Base-by-base conservation (phyloP, 2,113 vertebrate genomes). In the Actenoides hombroni region DNA sequence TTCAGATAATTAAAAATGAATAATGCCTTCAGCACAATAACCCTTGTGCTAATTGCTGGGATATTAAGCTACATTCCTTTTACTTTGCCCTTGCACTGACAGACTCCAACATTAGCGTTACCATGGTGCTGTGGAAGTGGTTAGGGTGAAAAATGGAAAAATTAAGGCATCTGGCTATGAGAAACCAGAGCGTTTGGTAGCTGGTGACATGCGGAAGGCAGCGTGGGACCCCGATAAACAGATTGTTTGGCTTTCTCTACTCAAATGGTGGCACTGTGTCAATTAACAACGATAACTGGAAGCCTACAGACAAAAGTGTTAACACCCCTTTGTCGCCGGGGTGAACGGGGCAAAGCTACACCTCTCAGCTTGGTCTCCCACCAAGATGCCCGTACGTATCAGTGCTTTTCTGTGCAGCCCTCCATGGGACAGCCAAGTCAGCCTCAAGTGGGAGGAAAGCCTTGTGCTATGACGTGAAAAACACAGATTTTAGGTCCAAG, bases 1-100 rank as follows among this genome's bases (percentile, higher is more conserved):
- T 89, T 92, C 92, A 92, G 94, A 81, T 95, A 95, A 97, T 96
- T 92, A 94, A 81, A 83, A 87, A 84, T 95, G 83, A 94, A 92
- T 86, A 91, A 91, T 44, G 95, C 95, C 94, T 84, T 94, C 95
- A 96, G 94, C 91, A 91, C 86, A 94, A 83, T 95, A 94, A 94
- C 94, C 92, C 89, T 93, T 92, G 91, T 85, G 77, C 88, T 94
- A 95, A 92, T 93, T 94, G 94, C 75, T 87, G 79, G 83, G 74
- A 73, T 95, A 86, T 96, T 92, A 93, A 94, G 57, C 81, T 95
- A 6, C 95, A 94, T 96, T 96, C 92, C 91, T 96, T 94, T 89
- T 61, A 53, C 88, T 92, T 82, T 70, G 74, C 83, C 86, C 31
- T 91, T 57, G 37, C 77, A 64, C 75, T 92, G 84, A 85, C 31